Base-by-base conservation (phyloP, 1,140 invertebrate species). In the Bombus balteatus region DNA sequence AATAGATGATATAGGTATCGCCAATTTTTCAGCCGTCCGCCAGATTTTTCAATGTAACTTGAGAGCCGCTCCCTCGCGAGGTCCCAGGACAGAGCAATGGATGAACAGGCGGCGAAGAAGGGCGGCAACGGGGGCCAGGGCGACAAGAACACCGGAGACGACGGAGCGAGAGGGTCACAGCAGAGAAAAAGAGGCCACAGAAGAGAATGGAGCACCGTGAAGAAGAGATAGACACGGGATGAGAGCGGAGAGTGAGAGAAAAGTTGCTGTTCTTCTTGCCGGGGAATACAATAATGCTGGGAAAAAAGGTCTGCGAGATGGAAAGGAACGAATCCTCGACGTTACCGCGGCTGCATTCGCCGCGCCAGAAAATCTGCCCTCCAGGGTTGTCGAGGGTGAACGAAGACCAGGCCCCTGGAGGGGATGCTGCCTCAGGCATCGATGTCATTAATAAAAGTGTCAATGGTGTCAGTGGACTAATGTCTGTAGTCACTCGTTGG, bases 401-500 rank as follows among this genome's bases (percentile, higher is more conserved):
- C n/a, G 62, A 5, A 39, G 66, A 57, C 53, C 34, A 37, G 25
- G 72, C 59, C 74, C 39, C 53, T 72, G 84, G 84, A 83, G 83
- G 88, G 86, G 87, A 91, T 85, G 86, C 65, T 82, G 87, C 88
- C 90, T 88, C 86, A 90, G 92, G 93, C 94, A 94, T 94, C 92
- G 91, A 90, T 89, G 91, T 94, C 94, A 95, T 95, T 95, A 95
- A 95, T 95, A 95, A 95, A 94, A 95, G 94, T 94, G 94, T 95
- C 94, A 95, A 95, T 95, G 94, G 94, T 95, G 94, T 95, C 94
- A 94, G 93, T 94, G 93, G 94, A 95, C 94, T 95, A 95, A 95
- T 95, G 94, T 94, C 89, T 92, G 94, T 92, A 94, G 94, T 95
- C 94, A 93, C 93, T 95, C 93, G 91, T 86, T 84, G 66, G 89